Evolutionary conservation across 2,113 vertebrate species (phyloP).

Genomic region (Myxocyprinus asiaticus): DNA sequence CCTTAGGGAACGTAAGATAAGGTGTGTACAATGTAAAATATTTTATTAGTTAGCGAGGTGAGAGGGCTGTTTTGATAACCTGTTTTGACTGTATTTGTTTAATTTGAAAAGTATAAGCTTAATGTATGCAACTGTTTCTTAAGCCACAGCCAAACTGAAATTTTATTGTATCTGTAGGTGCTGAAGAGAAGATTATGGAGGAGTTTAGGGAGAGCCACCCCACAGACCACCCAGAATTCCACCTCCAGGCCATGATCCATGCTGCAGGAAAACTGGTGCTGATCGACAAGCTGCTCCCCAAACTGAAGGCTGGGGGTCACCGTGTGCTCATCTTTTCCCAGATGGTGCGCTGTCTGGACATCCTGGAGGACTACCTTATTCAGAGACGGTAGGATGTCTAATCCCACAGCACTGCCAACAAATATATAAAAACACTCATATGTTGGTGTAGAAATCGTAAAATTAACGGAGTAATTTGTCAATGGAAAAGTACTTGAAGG

Average conservation of each 20-base stretch:
- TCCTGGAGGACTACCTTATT: conserved; percentile 99
- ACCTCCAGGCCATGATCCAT: conserved; percentile 98
- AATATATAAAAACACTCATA: not conserved
- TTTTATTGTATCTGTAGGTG: conserved; percentile 76
- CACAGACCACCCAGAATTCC: conserved; percentile 91
- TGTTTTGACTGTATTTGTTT: not conserved
- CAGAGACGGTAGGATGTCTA: conserved; percentile 83
- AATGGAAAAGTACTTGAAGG: too few species aligned
- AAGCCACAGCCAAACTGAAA: not conserved
- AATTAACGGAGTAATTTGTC: too few species aligned
- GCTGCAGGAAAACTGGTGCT: conserved; percentile 97
- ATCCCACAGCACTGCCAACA: conserved; percentile 1
- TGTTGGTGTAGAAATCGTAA: not conserved
- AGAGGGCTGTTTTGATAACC: too few species aligned
- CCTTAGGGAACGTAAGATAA: too few species aligned
- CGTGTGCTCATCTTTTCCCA: conserved; percentile 98
- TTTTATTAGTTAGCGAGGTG: too few species aligned
- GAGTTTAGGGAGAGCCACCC: conserved; percentile 95
- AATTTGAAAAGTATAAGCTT: not conserved
- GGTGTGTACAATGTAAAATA: too few species aligned
- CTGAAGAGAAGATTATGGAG: conserved; percentile 98
- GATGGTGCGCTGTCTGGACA: conserved; percentile 99
- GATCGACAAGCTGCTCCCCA: conserved; percentile 99
- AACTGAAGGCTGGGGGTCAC: conserved; percentile 98
- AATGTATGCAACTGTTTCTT: too few species aligned